Evolutionary conservation across 30 jellyfish, hydroid and myxozoan species (phyloP).

Genomic region (Calvadosia cruxmelitensis): DNA sequence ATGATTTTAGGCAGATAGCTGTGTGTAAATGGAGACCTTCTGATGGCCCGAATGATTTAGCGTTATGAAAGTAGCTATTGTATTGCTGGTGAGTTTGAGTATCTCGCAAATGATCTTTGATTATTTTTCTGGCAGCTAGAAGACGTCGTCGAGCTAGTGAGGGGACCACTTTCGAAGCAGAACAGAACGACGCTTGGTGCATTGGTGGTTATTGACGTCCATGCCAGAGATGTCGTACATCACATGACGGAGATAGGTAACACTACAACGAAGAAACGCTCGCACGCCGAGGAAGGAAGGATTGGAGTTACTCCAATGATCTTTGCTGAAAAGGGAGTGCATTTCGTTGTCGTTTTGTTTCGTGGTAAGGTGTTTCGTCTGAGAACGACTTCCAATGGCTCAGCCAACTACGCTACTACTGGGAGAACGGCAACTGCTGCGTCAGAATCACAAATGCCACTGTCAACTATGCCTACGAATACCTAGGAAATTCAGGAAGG

Average conservation of each 20-base stretch:
- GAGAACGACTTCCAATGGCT: slow-evolving; percentile 94
- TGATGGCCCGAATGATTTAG: too few species aligned
- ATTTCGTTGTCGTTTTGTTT: neutral
- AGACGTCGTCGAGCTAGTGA: slow-evolving; percentile 77
- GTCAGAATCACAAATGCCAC: slow-evolving; percentile 89
- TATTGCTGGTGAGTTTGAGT: too few species aligned
- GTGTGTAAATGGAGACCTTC: too few species aligned
- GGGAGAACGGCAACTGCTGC: slow-evolving; percentile 77
- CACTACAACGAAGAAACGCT: neutral
- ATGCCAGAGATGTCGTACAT: slow-evolving; percentile 90
- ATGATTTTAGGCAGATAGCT: too few species aligned
- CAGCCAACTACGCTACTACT: slow-evolving; percentile 80
- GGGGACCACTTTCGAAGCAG: slow-evolving; percentile 91
- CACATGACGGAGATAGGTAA: slow-evolving; percentile 79
- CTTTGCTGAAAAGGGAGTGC: neutral
- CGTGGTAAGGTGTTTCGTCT: slow-evolving; percentile 50
- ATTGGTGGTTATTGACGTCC: slow-evolving; percentile 90
- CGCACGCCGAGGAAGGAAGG: neutral
- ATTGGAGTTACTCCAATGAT: neutral
- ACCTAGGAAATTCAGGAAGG: slow-evolving; percentile 92
- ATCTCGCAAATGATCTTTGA: too few species aligned
- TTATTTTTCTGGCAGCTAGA: slow-evolving; percentile 33
- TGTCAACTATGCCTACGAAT: slow-evolving; percentile 85
- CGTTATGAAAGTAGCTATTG: too few species aligned
- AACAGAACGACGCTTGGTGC: slow-evolving; percentile 97